Evolutionary conservation across 1,140 invertebrate species (phyloP).

Genomic region (Bombus ignitus): DNA sequence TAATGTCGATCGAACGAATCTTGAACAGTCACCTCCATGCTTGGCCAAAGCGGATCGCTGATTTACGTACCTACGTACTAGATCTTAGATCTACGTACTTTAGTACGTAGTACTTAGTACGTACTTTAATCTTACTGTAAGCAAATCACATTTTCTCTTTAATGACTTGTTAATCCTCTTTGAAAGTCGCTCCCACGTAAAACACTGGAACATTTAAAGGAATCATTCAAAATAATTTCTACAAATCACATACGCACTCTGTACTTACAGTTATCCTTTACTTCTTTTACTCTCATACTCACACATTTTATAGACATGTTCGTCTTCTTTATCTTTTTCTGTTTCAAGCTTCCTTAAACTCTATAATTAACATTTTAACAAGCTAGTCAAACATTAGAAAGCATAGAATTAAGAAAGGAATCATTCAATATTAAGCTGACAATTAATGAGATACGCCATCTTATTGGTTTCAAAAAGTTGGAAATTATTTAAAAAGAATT

Average conservation of each 20-base stretch:
- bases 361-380: slow-evolving; percentile 27
- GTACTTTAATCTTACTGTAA: slow-evolving; percentile 38
- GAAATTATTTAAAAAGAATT: not conserved
- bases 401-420: slow-evolving; percentile 37
- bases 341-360: slow-evolving; percentile 5
- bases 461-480: not conserved
- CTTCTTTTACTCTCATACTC: slow-evolving; percentile 33
- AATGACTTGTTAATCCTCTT: slow-evolving; percentile 29
- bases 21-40: slow-evolving; percentile 33
- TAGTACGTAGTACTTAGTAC: too few species aligned
- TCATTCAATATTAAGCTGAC: slow-evolving; percentile 1
- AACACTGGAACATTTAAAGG: slow-evolving; percentile 38
- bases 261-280: not conserved
- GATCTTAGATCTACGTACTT: too few species aligned
- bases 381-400: slow-evolving; percentile 45
- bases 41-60: slow-evolving; percentile 51
- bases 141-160: slow-evolving; percentile 27
- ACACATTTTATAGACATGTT: slow-evolving; percentile 25
- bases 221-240: slow-evolving; percentile 43
- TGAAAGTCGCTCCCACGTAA: slow-evolving; percentile 1
- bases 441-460: rapidly evolving
- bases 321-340: slow-evolving; percentile 26
- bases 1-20: slow-evolving; percentile 3
- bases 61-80: slow-evolving; percentile 59
- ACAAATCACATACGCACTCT: slow-evolving; percentile 12